phyloP scores from a whole-genome alignment of 2,888 invertebrate genomes.

The Nephrotoma guestfalica region DNA sequence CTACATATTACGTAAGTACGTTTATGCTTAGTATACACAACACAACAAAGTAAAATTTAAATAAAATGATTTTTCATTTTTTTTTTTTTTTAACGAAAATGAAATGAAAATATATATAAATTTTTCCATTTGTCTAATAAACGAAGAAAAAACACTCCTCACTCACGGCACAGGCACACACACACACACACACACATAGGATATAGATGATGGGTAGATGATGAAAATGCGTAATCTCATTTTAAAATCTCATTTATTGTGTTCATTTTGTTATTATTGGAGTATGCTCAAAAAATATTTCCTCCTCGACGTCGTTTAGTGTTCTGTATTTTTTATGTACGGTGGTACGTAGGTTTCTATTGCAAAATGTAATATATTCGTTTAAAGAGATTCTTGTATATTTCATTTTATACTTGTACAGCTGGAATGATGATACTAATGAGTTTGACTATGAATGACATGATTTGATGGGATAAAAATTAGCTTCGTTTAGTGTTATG shows the following conservation, averaged over 20 bases:
- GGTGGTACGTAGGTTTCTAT: background rate
- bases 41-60: background rate
- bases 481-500: background rate
- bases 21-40: background rate
- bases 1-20: background rate
- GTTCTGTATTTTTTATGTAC: no score
- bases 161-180: background rate
- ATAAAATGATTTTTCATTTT: background rate
- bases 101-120: background rate
- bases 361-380: background rate
- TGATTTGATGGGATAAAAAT: background rate
- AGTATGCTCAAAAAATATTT: background rate
- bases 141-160: background rate
- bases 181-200: background rate
- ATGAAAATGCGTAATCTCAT: background rate
- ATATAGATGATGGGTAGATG: background rate
- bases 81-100: background rate
- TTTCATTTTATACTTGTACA: background rate
- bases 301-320: background rate
- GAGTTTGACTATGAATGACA: background rate
- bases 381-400: background rate
- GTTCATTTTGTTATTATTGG: background rate
- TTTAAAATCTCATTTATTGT: background rate
- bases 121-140: background rate
- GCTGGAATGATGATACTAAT: background rate